Evolutionary conservation across 2,888 invertebrate genomes (phyloP), one percentile per base, ranked within the genome.

Genomic region (Parasteatoda lunata): DNA sequence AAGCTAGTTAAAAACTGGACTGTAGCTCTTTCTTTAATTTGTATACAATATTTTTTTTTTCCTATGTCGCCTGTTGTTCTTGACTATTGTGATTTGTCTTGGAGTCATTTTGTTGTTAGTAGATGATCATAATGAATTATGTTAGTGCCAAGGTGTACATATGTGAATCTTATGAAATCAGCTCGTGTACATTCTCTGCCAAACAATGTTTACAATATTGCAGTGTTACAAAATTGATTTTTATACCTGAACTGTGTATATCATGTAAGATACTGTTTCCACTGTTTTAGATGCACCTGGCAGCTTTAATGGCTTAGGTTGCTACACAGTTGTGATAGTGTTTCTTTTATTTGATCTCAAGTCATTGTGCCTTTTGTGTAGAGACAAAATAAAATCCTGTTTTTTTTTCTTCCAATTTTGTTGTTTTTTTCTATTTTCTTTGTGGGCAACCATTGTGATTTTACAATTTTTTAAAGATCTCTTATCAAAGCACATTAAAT

Each of bases 281-380:
- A 65, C 65, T 73, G 54, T 66, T 59, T 72, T 80, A 80, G 80
- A 73, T 80, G 80, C 80, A 80, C 80, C 30, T 66, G 80, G 80
- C 80, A 73, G 80, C 72, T 73, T 73, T 80, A 66, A 65, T 73
- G 66, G 66, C 66, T 65, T 80, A 72, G 64, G 65, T 71, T 80
- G 80, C 80, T 73, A 65, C 72, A 80, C 72, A 73, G 66, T 80
- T 66, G 72, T 80, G 66, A 65, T 73, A 65, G 66, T 30, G 30
- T 80, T 69, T 79, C 71, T 80, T 80, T 80, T 73, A 66, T 80
- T 73, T 71, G 45, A 51, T 72, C 73, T 80, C 72, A 52, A 80
- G 73, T 80, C 80, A 73, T 80, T 80, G 80, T 80, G 80, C 80
- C 80, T 80, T 80, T 80, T 80, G 80, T 73, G 71, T 80, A 80